Evolutionary conservation across 1,140 invertebrate genomes (phyloP).

Genomic region (Protaetia brevitarsis): DNA sequence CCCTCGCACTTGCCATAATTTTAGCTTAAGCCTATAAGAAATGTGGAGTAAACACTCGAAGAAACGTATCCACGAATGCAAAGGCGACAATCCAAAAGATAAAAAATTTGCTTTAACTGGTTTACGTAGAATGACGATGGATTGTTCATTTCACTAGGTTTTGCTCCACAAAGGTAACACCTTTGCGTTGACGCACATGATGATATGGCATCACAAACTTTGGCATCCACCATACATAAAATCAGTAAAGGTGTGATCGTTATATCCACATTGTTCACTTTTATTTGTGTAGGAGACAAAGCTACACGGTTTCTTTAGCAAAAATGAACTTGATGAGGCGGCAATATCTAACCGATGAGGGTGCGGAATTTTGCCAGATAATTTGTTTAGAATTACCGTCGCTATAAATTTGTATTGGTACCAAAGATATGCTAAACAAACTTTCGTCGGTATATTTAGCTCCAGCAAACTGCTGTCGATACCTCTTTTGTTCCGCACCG

Average conservation of each 20-base stretch:
- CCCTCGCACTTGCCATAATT: slow-evolving; percentile 22
- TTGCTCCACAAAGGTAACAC: slow-evolving; percentile 48
- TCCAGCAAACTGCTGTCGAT: too few relatives aligned
- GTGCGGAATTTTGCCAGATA: too few relatives aligned
- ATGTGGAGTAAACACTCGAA: slow-evolving; percentile 20
- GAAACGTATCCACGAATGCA: slow-evolving; percentile 24
- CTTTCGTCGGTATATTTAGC: too few relatives aligned
- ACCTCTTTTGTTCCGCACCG: slow-evolving; percentile 24
- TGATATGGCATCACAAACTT: slow-evolving; percentile 49
- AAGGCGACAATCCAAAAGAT: slow-evolving; percentile 18
- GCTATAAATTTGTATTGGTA: too few relatives aligned
- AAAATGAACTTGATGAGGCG: too few relatives aligned
- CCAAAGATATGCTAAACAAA: too few relatives aligned
- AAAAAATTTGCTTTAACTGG: neutral
- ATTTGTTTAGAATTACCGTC: too few relatives aligned
- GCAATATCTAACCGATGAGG: too few relatives aligned
- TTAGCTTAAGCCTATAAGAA: slow-evolving; percentile 21
- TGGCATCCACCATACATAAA: slow-evolving; percentile 50
- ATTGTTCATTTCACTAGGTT: slow-evolving; percentile 22
- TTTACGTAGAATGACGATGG: neutral
- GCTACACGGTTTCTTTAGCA: too few relatives aligned
- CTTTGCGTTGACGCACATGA: slow-evolving; percentile 42
- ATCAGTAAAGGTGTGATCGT: too few relatives aligned
- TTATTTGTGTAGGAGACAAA: too few relatives aligned
- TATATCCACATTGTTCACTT: too few relatives aligned